Evolutionary conservation across 2,797 vertebrate genomes (phyloP).

Genomic region (Xyrichtys novacula): DNA sequence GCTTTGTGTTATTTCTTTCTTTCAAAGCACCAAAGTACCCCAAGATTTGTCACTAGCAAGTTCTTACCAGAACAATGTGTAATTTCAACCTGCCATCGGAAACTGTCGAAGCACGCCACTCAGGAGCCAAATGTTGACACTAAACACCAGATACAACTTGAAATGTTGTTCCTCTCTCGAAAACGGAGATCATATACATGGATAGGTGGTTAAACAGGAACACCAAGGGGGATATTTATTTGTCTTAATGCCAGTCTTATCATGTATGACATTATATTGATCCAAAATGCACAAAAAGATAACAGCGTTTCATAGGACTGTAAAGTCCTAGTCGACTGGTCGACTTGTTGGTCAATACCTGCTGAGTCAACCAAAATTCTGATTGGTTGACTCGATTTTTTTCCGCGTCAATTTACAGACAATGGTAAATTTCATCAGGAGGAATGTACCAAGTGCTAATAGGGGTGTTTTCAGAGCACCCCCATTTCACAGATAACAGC

Average conservation of each 20-base stretch:
- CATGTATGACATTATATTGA: not conserved
- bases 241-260: constrained; percentile 23
- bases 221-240: not conserved
- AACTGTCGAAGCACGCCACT: constrained; percentile 51
- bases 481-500: no score
- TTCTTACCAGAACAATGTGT: constrained; percentile 55
- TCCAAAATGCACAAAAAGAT: no score
- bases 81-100: constrained; percentile 64
- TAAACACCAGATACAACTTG: constrained; percentile 30
- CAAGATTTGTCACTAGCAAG: constrained; percentile 61
- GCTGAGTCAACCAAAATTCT: no score
- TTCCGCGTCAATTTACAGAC: no score
- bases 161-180: constrained; percentile 25
- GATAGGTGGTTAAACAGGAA: constrained; percentile 22
- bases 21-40: constrained; percentile 55
- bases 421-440: no score
- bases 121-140: constrained; percentile 35
- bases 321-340: no score
- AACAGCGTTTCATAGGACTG: no score
- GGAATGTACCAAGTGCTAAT: no score
- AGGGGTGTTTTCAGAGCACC: no score
- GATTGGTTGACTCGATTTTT: no score
- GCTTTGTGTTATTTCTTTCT: constrained; percentile 37
- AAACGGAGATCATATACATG: constrained; percentile 27
- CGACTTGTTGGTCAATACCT: no score